phyloP scores from a whole-genome alignment of 1,140 invertebrate species.

The Coptotermes formosanus region DNA sequence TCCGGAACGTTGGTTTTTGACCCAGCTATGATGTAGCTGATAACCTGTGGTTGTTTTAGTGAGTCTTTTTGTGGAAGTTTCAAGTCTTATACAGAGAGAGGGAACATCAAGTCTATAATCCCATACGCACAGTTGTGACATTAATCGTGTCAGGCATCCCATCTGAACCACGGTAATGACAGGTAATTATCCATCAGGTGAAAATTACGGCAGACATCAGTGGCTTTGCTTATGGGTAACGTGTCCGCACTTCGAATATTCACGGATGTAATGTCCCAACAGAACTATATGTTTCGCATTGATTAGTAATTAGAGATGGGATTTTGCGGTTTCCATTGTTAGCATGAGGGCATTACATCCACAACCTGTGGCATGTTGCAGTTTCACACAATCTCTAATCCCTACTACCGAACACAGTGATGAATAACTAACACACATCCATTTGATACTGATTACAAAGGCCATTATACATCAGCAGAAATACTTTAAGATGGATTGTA shows the following conservation, averaged over 20 bases:
- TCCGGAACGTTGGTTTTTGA: too few relatives aligned
- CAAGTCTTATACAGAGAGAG: too few relatives aligned
- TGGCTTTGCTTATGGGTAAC: background rate
- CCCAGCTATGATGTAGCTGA: too few relatives aligned
- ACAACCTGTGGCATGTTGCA: background rate
- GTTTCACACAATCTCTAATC: background rate
- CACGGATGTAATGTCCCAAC: background rate
- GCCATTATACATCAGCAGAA: background rate
- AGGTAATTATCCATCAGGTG: background rate
- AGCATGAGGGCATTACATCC: background rate
- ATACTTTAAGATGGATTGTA: background rate
- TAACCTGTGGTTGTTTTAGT: too few relatives aligned
- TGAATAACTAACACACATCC: background rate
- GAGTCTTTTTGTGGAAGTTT: too few relatives aligned
- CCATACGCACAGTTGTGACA: background rate
- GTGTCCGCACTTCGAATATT: background rate
- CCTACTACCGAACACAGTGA: background rate
- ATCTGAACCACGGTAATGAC: background rate
- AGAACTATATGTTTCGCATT: background rate
- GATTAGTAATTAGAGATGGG: background rate
- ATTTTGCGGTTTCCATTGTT: background rate
- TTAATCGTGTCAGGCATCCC: background rate
- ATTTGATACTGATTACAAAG: background rate
- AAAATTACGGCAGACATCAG: background rate
- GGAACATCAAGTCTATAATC: background rate